These are phyloP conservation scores for Eledona agricola DNA, from an alignment of 2,888 invertebrate species.

Conservation along the genomic window DNA sequence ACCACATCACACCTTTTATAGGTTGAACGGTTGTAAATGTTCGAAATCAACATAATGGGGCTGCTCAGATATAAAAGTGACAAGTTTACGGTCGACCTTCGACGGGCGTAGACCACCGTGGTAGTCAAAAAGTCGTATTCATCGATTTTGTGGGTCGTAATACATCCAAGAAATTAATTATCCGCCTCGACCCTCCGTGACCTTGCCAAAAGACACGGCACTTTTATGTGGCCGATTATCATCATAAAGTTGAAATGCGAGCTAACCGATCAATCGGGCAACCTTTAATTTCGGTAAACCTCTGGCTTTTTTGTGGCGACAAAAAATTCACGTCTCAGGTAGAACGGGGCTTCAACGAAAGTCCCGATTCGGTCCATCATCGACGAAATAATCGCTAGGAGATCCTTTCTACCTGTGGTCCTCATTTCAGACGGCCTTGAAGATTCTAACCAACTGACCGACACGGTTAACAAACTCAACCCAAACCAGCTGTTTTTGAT, in stretches of 20 bases:
- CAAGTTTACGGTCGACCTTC: constrained; percentile 32
- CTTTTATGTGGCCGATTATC: too few relatives aligned
- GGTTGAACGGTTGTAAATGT: constrained; percentile 26
- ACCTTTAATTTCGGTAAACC: constrained; percentile 31
- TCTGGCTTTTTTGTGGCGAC: constrained; percentile 24
- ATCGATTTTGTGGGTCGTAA: too few relatives aligned
- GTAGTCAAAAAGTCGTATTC: constrained; percentile 24
- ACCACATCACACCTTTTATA: constrained; percentile 40
- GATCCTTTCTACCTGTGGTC: constrained; percentile 32
- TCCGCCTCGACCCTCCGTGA: too few relatives aligned
- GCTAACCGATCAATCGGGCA: constrained; percentile 20
- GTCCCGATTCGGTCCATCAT: constrained; percentile 10
- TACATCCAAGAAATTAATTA: constrained; percentile 19
- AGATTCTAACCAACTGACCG: constrained; percentile 50
- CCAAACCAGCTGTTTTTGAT: constrained; percentile 28
- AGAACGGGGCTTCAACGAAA: constrained; percentile 11
- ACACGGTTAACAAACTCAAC: constrained; percentile 42
- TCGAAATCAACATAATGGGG: constrained; percentile 33
- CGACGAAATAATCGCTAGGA: constrained; percentile 13
- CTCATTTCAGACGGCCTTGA: constrained; percentile 44
- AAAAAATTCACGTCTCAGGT: constrained; percentile 23
- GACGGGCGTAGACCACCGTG: constrained; percentile 33
- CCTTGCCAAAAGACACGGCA: constrained; percentile 1
- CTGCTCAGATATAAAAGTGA: constrained; percentile 30
- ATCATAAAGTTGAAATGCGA: too few relatives aligned